Base-by-base conservation (phyloP, 2,797 vertebrate genomes). In the Enteromius argenteus region DNA sequence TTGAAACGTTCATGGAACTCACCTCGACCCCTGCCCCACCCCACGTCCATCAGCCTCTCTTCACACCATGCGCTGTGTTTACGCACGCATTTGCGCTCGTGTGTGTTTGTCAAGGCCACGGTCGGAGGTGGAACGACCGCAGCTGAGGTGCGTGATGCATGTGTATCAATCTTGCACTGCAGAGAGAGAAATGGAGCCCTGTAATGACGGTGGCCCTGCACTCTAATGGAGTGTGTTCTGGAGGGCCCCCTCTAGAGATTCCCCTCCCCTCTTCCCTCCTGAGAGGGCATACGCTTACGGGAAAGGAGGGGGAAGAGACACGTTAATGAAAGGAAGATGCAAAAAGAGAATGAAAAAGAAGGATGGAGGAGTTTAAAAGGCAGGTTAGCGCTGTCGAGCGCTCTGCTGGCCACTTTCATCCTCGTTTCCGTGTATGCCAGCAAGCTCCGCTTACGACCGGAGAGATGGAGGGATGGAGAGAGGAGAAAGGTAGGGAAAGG, bases 221-320 rank as follows among this genome's bases (percentile, higher is more conserved):
- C 81, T 89, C 86, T 88, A 89, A 89, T 90, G 88, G 89, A 91
- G 91, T 91, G 87, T 90, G 91, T 88, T 86, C 84, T 78, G 88
- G 79, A 90, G 89, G 66, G 83, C 87, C 89, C 83, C 89, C 87
- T 86, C 85, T 72, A 72, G 89, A 88, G 89, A 89, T 86, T 80
- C 83, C 86, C 84, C 84, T 83, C 84, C 85, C 86, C 84, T 83
- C 84, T 81, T 84, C 80, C 86, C 90, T 89, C 83, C 84, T 58
- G 86, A 90, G 89, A 89, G 87, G 85, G 89, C 81, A 80, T 87
- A 80, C 79, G 80, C 88, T 89, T 89, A 86, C 79, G 78, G 85
- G 72, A 77, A 86, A 86, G 78, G 60, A 74, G 84, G 75, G 79
- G 77, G 49, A 42, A 21, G 71, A 72, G 44, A 46, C 11, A 58